A percentile compares a stretch with the other conserved stretches of the same genome.
phyloP scores from a whole-genome alignment of 2,797 vertebrate genomes.

The Lerista edwardsae region DNA sequence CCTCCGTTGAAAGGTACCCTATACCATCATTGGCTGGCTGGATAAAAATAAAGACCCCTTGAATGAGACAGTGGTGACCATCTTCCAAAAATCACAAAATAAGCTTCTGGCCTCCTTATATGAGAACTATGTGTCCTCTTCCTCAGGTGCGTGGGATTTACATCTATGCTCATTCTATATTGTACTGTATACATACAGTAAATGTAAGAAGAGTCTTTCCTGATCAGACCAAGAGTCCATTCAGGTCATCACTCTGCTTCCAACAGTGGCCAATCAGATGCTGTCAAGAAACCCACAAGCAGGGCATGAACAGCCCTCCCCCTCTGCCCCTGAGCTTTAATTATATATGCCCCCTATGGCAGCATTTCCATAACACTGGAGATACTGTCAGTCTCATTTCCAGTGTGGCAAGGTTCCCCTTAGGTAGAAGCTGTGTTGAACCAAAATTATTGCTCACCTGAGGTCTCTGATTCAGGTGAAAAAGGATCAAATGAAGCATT shows the following conservation, averaged over 20 bases:
- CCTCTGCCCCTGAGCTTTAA: not conserved
- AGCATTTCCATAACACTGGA: not conserved
- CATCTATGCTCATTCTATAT: not conserved
- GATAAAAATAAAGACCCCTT: constrained; percentile 95
- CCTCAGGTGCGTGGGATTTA: constrained; percentile 76
- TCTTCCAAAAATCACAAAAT: constrained; percentile 92
- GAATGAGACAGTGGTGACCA: constrained; percentile 89
- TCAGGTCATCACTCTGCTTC: not conserved
- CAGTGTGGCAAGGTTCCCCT: not conserved
- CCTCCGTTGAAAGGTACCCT: constrained; percentile 84
- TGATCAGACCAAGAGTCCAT: not conserved
- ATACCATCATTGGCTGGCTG: constrained; percentile 90
- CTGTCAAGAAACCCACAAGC: not conserved
- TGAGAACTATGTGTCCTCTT: constrained; percentile 86
- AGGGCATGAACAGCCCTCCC: not conserved
- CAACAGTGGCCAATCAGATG: not conserved
- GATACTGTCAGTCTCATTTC: not conserved
- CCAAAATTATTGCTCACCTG: accelerated
- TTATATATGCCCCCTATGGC: not conserved
- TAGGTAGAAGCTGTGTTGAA: not conserved
- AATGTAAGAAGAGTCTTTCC: not conserved
- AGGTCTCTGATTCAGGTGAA: not conserved
- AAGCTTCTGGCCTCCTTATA: constrained; percentile 88
- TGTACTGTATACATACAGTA: accelerated
- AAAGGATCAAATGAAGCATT: not conserved